Conservation (phyloP, 2,888 invertebrate genomes). For the Erynnis tages region DNA sequence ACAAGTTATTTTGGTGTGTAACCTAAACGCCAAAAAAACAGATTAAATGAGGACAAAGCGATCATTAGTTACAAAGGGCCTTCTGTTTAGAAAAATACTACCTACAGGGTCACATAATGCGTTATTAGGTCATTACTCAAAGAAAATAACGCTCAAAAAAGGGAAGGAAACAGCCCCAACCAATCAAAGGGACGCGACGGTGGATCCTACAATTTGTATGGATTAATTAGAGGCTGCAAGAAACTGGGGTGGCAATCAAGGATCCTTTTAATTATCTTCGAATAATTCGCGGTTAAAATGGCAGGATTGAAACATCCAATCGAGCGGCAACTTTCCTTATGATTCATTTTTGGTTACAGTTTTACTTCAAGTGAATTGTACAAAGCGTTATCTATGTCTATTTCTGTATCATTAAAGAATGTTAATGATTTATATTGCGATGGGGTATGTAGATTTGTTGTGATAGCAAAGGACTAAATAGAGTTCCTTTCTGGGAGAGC, state of each 20-base stretch:
- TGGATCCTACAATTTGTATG: constrained; percentile 31
- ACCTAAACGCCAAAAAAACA: too few species aligned
- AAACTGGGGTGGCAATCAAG: constrained; percentile 36
- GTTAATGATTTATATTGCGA: too few species aligned
- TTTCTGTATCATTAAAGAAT: too few species aligned
- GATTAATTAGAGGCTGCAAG: constrained; percentile 31
- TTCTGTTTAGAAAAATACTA: too few species aligned
- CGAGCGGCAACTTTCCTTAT: background rate
- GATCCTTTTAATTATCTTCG: constrained; percentile 36
- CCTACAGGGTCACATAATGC: background rate
- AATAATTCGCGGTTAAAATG: constrained; percentile 34
- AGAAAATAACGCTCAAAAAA: background rate
- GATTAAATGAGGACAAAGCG: too few species aligned
- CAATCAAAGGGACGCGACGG: constrained; percentile 25
- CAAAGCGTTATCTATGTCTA: too few species aligned
- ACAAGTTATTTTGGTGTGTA: too few species aligned
- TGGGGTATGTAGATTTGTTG: too few species aligned
- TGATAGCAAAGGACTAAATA: too few species aligned
- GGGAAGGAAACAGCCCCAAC: constrained; percentile 1
- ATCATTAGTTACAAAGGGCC: too few species aligned
- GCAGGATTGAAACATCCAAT: constrained; percentile 4
- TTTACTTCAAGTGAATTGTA: background rate
- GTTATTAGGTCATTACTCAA: background rate
- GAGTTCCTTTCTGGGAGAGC: too few species aligned
- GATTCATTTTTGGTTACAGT: background rate